These are phyloP conservation scores for Anthophora plumipes DNA, from an alignment of 2,888 invertebrate species.

Conservation along the genomic window DNA sequence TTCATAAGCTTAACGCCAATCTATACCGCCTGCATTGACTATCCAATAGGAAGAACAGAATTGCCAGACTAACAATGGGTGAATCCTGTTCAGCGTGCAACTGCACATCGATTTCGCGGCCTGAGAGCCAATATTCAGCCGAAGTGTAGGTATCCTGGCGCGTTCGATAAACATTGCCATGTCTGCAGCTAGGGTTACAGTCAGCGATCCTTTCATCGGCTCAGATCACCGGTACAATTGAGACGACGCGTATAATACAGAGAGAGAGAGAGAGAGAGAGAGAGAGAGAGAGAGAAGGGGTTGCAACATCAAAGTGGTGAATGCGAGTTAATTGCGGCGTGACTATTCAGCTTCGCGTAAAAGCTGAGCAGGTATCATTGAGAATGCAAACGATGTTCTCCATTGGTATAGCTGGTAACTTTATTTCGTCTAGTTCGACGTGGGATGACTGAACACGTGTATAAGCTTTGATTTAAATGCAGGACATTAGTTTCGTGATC, in stretches of 20 bases:
- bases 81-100: slow-evolving; percentile 49
- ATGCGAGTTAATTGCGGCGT: slow-evolving; percentile 69
- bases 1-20: slow-evolving; percentile 25
- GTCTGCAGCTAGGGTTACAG: slow-evolving; percentile 46
- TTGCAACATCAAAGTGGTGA: slow-evolving; percentile 61
- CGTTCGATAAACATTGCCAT: slow-evolving; percentile 61
- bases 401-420: not conserved
- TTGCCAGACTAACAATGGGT: slow-evolving; percentile 43
- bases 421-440: not conserved
- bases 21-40: slow-evolving; percentile 27
- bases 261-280: not conserved
- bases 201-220: slow-evolving; percentile 62
- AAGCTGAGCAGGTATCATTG: slow-evolving; percentile 35
- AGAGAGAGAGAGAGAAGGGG: not conserved
- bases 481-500: not conserved
- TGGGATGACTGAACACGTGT: not conserved
- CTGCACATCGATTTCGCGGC: slow-evolving; percentile 60
- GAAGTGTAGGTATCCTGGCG: slow-evolving; percentile 46
- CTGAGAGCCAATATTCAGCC: slow-evolving; percentile 55
- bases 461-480: slow-evolving; percentile 21
- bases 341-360: slow-evolving; percentile 61
- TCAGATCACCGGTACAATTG: slow-evolving; percentile 52
- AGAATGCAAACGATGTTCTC: slow-evolving; percentile 15
- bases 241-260: slow-evolving; percentile 57
- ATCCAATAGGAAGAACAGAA: slow-evolving; percentile 49